Conservation (phyloP, 2,888 invertebrate genomes). For the Diaprepes abbreviatus region DNA sequence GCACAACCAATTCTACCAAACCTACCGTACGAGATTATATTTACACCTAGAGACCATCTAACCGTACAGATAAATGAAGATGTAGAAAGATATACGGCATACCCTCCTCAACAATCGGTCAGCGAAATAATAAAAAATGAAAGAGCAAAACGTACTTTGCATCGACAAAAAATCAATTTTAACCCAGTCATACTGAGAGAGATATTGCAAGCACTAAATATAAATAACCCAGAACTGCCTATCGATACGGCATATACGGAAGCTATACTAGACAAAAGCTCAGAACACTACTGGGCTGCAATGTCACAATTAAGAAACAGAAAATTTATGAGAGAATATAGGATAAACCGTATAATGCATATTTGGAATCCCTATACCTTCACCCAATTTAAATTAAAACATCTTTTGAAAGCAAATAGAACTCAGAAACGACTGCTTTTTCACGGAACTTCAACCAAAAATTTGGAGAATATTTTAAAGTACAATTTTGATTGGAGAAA, state of each 20-base stretch:
- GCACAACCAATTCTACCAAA: too few species aligned
- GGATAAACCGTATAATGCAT: background rate
- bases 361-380: slow-evolving; percentile 7
- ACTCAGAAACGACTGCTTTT: background rate
- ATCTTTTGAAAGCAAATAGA: background rate
- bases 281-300: background rate
- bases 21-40: too few species aligned
- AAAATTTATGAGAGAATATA: background rate
- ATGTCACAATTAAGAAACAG: background rate
- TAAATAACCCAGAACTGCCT: background rate
- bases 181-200: background rate
- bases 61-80: too few species aligned
- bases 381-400: background rate
- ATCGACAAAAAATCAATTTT: background rate
- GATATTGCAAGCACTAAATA: background rate
- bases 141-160: too few species aligned
- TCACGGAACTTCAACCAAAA: background rate
- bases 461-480: background rate
- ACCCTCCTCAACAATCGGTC: too few species aligned
- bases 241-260: background rate
- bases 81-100: too few species aligned
- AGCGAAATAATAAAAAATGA: background rate
- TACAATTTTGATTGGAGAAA: slow-evolving; percentile 26
- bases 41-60: too few species aligned
- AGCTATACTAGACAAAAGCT: background rate